phyloP scores from a whole-genome alignment of 1,140 invertebrate genomes.

The Drosophila kanapiae region DNA sequence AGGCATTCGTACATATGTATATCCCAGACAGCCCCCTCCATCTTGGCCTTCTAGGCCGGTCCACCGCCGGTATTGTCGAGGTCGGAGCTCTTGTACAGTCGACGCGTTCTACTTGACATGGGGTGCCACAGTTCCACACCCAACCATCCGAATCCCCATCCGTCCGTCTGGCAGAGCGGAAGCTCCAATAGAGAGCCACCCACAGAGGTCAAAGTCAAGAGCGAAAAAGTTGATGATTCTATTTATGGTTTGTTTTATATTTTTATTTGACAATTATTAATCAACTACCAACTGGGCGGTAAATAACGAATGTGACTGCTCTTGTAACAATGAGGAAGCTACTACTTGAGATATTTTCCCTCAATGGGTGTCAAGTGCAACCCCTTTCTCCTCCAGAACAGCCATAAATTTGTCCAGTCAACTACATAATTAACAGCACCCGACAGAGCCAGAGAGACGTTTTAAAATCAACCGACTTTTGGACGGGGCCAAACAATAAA shows the following conservation, averaged over 20 bases:
- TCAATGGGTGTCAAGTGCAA: slow-evolving; percentile 48
- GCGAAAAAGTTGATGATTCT: slow-evolving; percentile 39
- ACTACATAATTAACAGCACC: slow-evolving; percentile 65
- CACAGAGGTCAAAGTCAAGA: slow-evolving; percentile 77
- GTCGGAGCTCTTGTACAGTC: slow-evolving; percentile 63
- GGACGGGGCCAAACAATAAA: slow-evolving; percentile 48
- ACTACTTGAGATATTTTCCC: slow-evolving; percentile 56
- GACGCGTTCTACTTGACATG: slow-evolving; percentile 69
- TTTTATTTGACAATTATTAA: slow-evolving; percentile 65
- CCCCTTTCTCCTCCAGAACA: slow-evolving; percentile 27
- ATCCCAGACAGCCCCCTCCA: slow-evolving; percentile 17
- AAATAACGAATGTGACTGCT: slow-evolving; percentile 35
- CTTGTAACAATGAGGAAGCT: slow-evolving; percentile 61
- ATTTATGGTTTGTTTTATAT: slow-evolving; percentile 21
- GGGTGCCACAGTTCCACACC: slow-evolving; percentile 25
- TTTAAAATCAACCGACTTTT: slow-evolving; percentile 44
- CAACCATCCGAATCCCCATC: neutral
- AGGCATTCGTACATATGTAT: slow-evolving; percentile 6
- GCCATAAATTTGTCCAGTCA: slow-evolving; percentile 63
- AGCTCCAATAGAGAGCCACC: slow-evolving; percentile 54
- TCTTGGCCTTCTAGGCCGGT: slow-evolving; percentile 19
- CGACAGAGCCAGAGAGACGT: slow-evolving; percentile 13
- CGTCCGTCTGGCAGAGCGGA: slow-evolving; percentile 52
- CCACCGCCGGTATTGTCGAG: slow-evolving; percentile 51
- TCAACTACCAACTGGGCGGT: slow-evolving; percentile 51